Percentiles rank a stretch among this genome's conserved stretches.
Evolutionary conservation across 2,113 vertebrate species (phyloP).

Genomic region (Delphinus delphis): DNA sequence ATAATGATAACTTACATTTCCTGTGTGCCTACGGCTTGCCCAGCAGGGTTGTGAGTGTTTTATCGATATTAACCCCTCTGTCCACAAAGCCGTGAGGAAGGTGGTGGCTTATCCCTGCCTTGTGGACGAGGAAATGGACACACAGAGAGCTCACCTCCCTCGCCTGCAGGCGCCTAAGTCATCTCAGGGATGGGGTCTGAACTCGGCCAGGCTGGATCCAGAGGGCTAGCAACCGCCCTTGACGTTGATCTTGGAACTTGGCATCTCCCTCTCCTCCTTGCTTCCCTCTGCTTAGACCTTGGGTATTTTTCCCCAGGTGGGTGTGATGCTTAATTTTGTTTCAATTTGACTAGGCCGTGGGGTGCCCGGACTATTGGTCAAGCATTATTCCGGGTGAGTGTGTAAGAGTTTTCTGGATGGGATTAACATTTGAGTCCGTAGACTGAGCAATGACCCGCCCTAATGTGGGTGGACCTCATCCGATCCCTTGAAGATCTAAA

Average conservation of each 20-base stretch:
- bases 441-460: background rate
- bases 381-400: background rate
- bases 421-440: fast-evolving
- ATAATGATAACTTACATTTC: background rate
- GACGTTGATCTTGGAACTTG: fast-evolving
- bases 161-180: no score
- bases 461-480: background rate
- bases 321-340: background rate
- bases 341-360: no score
- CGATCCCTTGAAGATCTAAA: background rate
- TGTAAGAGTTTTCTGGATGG: background rate
- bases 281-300: background rate
- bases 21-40: background rate
- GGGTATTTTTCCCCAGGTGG: background rate
- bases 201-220: background rate
- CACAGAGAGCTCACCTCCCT: no score
- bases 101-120: no score
- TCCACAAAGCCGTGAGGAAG: background rate
- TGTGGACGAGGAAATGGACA: fast-evolving
- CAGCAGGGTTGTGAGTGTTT: background rate
- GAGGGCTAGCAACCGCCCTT: fast-evolving
- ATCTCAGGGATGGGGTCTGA: background rate
- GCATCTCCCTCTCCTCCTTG: no score
- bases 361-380: background rate
- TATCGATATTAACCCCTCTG: background rate